Conservation (phyloP, 2,888 invertebrate genomes). For the Eupithecia exiguata region DNA sequence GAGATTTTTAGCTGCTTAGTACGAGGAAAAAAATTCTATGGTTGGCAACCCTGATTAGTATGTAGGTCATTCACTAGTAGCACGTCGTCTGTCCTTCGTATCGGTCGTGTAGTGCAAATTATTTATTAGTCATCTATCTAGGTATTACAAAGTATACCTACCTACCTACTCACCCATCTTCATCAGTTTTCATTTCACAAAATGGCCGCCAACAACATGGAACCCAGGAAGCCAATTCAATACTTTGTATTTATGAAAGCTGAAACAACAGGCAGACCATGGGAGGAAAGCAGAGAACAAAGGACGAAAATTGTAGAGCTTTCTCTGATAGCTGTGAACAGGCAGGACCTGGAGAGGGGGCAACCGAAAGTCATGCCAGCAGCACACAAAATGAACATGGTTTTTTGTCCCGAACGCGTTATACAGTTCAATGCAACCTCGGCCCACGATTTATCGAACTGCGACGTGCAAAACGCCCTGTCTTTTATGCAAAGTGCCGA, state of each 20-base stretch:
- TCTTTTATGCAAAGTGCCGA: slow-evolving; percentile 12
- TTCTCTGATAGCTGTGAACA: slow-evolving; percentile 21
- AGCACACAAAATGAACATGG: slow-evolving; percentile 16
- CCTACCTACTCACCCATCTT: neutral
- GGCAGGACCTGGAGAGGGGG: slow-evolving; percentile 13
- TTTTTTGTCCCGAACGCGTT: slow-evolving; percentile 10
- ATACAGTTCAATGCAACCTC: slow-evolving; percentile 14
- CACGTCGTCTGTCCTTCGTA: neutral
- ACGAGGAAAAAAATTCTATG: too few species aligned
- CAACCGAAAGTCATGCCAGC: slow-evolving; percentile 8
- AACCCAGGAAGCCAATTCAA: slow-evolving; percentile 13
- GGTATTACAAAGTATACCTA: too few species aligned
- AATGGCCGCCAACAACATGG: slow-evolving; percentile 14
- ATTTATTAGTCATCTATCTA: neutral
- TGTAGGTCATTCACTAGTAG: too few species aligned
- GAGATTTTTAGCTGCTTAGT: too few species aligned
- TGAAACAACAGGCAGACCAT: slow-evolving; percentile 22
- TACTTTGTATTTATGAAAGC: slow-evolving; percentile 27
- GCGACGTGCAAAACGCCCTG: slow-evolving; percentile 12
- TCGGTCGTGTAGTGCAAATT: neutral
- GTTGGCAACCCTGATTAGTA: too few species aligned
- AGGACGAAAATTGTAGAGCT: slow-evolving; percentile 25
- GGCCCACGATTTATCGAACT: slow-evolving; percentile 4
- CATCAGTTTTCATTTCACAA: neutral
- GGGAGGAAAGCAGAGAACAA: neutral